Conservation (phyloP, 2,797 vertebrate species). For the Anguilla obscura region DNA sequence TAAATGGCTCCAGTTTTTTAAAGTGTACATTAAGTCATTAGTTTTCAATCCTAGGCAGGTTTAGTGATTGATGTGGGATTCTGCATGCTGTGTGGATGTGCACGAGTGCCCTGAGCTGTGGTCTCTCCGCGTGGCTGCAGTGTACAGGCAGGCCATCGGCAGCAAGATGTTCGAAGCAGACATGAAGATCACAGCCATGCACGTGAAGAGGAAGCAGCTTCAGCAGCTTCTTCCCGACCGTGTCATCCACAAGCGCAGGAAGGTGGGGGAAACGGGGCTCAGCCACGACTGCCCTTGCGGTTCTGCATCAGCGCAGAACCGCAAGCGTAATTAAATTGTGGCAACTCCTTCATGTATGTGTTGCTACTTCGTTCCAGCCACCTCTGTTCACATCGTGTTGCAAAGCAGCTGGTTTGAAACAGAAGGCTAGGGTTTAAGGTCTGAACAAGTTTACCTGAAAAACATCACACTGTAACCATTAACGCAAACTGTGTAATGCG, state of each 20-base stretch:
- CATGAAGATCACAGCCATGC: conserved; percentile 87
- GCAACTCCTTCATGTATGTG: background rate
- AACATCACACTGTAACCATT: background rate
- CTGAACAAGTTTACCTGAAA: background rate
- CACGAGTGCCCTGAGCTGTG: too few species aligned
- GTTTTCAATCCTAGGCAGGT: too few species aligned
- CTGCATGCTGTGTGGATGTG: too few species aligned
- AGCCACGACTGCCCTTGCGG: too few species aligned
- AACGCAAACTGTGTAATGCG: background rate
- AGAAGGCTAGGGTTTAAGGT: background rate
- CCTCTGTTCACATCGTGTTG: background rate
- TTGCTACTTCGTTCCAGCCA: background rate
- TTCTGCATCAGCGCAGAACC: too few species aligned
- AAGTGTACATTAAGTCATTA: too few species aligned
- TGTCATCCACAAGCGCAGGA: conserved; percentile 80
- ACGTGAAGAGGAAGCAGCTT: conserved; percentile 81
- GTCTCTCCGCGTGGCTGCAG: conserved; percentile 58
- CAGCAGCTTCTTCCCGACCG: conserved; percentile 81
- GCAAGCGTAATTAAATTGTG: background rate
- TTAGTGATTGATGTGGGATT: too few species aligned
- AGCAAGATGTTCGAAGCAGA: conserved; percentile 86
- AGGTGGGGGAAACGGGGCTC: conserved; percentile 61
- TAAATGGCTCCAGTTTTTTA: background rate
- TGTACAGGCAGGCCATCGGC: conserved; percentile 86
- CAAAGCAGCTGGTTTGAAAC: background rate